Evolutionary conservation across 1,140 invertebrate species (phyloP).

Genomic region (Triops cancriformis): DNA sequence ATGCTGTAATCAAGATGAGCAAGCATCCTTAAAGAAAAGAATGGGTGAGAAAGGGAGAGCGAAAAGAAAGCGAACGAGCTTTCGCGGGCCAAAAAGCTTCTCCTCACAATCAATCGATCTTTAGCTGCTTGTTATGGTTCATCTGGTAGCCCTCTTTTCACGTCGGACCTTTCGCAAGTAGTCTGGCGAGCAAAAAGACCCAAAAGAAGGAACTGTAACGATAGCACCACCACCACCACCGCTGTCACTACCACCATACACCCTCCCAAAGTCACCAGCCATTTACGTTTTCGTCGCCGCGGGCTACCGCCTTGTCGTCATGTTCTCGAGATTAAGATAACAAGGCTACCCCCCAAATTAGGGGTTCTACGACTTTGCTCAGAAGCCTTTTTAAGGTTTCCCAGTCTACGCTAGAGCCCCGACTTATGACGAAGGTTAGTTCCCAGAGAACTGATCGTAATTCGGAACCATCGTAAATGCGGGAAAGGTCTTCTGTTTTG

Average conservation of each 20-base stretch:
- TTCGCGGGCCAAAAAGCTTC: not conserved
- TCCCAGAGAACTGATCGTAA: too few relatives aligned
- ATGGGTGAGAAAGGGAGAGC: not conserved
- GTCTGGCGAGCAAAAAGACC: too few relatives aligned
- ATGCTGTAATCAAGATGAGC: constrained; percentile 4
- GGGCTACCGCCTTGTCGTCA: not conserved
- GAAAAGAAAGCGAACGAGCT: not conserved
- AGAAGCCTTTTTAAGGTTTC: not conserved
- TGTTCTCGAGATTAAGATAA: constrained; percentile 1
- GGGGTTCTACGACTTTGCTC: not conserved
- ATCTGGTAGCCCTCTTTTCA: not conserved
- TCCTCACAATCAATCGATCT: constrained; percentile 6
- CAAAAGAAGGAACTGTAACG: not conserved
- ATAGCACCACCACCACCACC: not conserved
- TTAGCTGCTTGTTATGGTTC: constrained; percentile 6
- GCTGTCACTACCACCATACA: too few relatives aligned
- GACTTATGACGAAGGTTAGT: too few relatives aligned
- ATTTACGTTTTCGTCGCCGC: constrained; percentile 8
- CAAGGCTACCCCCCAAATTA: constrained; percentile 7
- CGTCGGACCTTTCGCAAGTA: not conserved
- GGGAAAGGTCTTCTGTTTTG: too few relatives aligned
- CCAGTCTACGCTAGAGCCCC: not conserved
- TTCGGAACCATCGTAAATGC: too few relatives aligned
- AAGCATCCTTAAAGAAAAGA: not conserved
- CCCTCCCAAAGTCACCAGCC: not conserved